phyloP scores from a whole-genome alignment of 2,113 vertebrate species.

The Carassius gibelio region DNA sequence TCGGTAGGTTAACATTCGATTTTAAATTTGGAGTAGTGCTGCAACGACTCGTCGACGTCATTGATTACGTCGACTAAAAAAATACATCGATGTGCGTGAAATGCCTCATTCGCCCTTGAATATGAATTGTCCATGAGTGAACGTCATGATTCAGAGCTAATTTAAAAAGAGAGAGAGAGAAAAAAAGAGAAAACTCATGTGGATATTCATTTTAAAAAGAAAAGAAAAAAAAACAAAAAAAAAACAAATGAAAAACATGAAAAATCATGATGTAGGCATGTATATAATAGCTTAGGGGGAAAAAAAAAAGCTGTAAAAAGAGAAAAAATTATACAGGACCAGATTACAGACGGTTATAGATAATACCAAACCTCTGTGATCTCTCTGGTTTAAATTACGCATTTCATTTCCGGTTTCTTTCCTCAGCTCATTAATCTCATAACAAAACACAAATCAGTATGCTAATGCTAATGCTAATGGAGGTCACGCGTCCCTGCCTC shows the following conservation, averaged over 20 bases:
- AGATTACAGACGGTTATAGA: constrained; percentile 47
- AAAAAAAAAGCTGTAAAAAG: constrained; percentile 49
- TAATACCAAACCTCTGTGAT: constrained; percentile 53
- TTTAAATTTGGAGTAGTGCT: too few species aligned
- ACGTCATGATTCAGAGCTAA: too few species aligned
- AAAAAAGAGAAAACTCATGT: too few species aligned
- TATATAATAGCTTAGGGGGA: neutral
- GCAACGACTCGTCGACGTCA: too few species aligned
- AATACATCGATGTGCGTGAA: too few species aligned
- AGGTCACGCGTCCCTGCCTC: constrained; percentile 63
- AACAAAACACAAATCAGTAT: constrained; percentile 66
- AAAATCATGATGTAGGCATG: neutral
- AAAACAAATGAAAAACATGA: neutral
- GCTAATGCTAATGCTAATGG: constrained; percentile 63
- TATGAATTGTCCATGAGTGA: too few species aligned
- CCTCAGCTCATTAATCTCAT: constrained; percentile 57
- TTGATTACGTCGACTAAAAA: too few species aligned
- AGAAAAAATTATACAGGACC: constrained; percentile 24
- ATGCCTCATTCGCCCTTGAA: too few species aligned
- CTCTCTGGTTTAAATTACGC: constrained; percentile 57
- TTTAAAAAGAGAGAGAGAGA: too few species aligned
- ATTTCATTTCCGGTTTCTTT: constrained; percentile 60
- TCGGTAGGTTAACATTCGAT: too few species aligned
- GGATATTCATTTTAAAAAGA: too few species aligned
- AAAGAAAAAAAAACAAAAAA: neutral